phyloP scores from a whole-genome alignment of 2,888 invertebrate genomes.

The Balanococcus diminutus region DNA sequence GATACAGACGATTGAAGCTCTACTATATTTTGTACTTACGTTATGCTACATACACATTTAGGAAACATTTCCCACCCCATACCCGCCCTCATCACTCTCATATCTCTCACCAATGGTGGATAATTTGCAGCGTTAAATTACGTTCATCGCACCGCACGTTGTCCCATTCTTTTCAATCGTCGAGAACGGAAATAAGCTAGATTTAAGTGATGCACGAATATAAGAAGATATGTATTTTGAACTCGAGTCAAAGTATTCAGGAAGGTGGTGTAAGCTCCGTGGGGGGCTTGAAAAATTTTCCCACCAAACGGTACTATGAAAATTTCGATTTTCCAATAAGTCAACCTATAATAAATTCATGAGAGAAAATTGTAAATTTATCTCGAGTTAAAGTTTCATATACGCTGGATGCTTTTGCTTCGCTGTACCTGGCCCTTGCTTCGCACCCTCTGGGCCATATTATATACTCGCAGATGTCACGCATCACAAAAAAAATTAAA shows the following conservation, averaged over 20 bases:
- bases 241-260: neutral
- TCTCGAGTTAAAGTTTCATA: neutral
- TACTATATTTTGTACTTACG: too few relatives aligned
- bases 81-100: neutral
- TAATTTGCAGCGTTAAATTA: neutral
- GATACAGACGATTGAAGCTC: neutral
- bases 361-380: constrained; percentile 17
- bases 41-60: neutral
- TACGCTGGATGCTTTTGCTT: neutral
- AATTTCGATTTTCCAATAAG: neutral
- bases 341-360: neutral
- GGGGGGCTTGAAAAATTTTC: neutral
- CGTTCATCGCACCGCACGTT: neutral
- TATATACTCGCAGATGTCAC: neutral
- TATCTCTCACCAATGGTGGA: too few relatives aligned
- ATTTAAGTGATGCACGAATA: neutral
- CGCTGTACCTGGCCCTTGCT: too few relatives aligned
- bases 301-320: neutral
- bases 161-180: neutral
- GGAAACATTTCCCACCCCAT: neutral
- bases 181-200: neutral
- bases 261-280: neutral
- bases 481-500: constrained; percentile 17
- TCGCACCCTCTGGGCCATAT: neutral
- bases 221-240: neutral